Evolutionary conservation across 1,140 invertebrate genomes (phyloP), one percentile per base, ranked within the genome.

Genomic region (Bombus fervidus): DNA sequence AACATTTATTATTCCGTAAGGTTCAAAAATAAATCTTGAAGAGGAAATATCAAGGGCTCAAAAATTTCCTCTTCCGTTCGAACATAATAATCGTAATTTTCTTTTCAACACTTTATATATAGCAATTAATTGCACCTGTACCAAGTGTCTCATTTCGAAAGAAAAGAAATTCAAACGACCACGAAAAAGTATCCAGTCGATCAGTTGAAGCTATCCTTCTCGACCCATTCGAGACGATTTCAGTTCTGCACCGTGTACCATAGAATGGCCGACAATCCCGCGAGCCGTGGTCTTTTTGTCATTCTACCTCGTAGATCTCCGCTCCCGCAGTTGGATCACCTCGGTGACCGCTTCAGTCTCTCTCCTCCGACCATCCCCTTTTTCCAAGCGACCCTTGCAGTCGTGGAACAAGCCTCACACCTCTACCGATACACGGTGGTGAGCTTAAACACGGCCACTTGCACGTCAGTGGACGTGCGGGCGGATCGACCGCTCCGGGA

Each of bases 391-490:
- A 47, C 87, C 87, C 86, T 82, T 86, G 76, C 85, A 77, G 82
- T 83, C 72, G 39, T 73, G 59, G 80, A 34, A 57, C 79, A 39
- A n/a, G 39, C 75, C 62, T 47, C 89, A 86, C 84, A 76, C 87
- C 83, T 91, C 85, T 77, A 88, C 68, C 93, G 92, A 93, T 93
- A 93, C 92, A 91, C 91, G 88, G 91, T 90, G 92, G 91, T 92
- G 80, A 75, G 90, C 85, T 90, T 91, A 94, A 95, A 94, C 83
- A 91, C 91, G 86, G 89, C 86, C 91, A 93, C 93, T 94, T 90
- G 74, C 64, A 81, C 86, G 64, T 85, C 79, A 34, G 78, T 41
- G 68, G 41, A 76, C 25, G 41, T 53, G 75, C 64, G 73, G 66
- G 66, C 87, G 89, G 87, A 87, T 89, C 86, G 64, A 84, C 74